A percentile compares a stretch with the other conserved stretches of the same genome.
phyloP scores from a whole-genome alignment of 2,888 invertebrate species.

The Caenorhabditis panamensis region DNA sequence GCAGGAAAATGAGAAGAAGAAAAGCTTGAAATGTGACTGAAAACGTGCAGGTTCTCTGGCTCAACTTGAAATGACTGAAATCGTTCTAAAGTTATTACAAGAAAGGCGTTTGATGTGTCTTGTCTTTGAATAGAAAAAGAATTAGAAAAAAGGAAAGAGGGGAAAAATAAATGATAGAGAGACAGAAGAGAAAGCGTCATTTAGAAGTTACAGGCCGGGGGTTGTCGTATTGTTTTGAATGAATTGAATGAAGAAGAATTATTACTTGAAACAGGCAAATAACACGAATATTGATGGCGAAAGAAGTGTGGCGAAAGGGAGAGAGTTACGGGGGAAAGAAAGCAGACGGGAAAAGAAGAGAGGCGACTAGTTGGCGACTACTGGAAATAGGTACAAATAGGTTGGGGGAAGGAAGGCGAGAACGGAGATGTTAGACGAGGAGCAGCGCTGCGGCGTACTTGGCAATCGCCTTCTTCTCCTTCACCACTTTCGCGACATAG shows the following conservation, averaged over 20 bases:
- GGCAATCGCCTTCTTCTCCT: conserved; percentile 78
- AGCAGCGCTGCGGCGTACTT: conserved; percentile 74
- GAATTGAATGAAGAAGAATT: neutral
- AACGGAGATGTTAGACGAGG: conserved; percentile 34
- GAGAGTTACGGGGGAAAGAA: conserved; percentile 2
- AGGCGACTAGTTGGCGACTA: conserved; percentile 37
- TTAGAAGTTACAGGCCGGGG: conserved; percentile 19
- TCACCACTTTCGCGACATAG: conserved; percentile 78
- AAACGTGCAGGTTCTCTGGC: neutral
- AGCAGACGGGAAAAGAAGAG: neutral
- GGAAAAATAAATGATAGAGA: conserved; percentile 1
- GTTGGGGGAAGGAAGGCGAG: neutral
- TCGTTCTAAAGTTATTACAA: conserved; percentile 36
- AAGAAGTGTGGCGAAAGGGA: conserved; percentile 60
- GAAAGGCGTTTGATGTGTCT: conserved; percentile 28
- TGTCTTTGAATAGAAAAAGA: neutral
- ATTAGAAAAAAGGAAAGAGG: neutral
- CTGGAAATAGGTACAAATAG: conserved; percentile 59
- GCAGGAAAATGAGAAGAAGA: conserved; percentile 2
- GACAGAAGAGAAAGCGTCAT: conserved; percentile 10
- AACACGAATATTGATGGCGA: conserved; percentile 63
- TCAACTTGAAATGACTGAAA: conserved; percentile 17
- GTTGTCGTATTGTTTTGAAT: no score
- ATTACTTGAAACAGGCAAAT: conserved; percentile 45
- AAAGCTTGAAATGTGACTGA: conserved; percentile 36